Evolutionary conservation across 2,797 vertebrate species (phyloP).

Genomic region (Pseudotriccus pelzelni): DNA sequence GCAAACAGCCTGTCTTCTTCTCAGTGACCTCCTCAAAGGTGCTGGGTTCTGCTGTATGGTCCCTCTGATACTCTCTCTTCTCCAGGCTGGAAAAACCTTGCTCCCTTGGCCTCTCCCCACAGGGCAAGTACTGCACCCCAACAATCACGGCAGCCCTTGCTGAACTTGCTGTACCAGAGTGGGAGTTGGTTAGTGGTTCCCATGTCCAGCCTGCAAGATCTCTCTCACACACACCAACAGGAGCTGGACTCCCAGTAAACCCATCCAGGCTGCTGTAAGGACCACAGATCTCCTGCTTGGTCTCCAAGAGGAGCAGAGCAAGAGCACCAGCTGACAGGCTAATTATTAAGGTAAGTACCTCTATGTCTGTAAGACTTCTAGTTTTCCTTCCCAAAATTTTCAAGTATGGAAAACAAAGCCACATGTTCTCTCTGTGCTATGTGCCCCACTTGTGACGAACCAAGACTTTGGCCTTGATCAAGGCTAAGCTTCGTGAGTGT

Average conservation of each 20-base stretch:
- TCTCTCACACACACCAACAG: background rate
- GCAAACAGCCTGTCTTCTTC: background rate
- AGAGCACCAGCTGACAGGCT: background rate
- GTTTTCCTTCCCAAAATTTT: background rate
- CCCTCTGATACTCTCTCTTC: background rate
- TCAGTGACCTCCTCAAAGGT: background rate
- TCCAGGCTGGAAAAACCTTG: background rate
- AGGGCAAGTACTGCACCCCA: background rate
- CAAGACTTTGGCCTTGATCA: background rate
- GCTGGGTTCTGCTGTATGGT: background rate
- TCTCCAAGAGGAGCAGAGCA: fast-evolving
- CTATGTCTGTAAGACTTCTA: background rate
- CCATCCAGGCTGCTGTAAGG: background rate
- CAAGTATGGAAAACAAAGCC: background rate
- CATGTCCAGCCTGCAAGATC: background rate
- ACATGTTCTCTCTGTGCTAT: background rate
- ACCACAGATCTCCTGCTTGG: background rate
- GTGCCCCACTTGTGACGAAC: background rate
- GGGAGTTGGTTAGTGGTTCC: fast-evolving
- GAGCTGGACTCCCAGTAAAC: background rate
- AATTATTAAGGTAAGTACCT: background rate
- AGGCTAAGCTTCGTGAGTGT: background rate
- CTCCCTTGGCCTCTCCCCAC: background rate
- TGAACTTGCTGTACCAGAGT: background rate
- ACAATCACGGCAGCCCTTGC: background rate